A percentile compares a stretch with the other conserved stretches of the same genome.
phyloP scores from a whole-genome alignment of 2,113 vertebrate species.

The Stomatorhinus ivindoensis region DNA sequence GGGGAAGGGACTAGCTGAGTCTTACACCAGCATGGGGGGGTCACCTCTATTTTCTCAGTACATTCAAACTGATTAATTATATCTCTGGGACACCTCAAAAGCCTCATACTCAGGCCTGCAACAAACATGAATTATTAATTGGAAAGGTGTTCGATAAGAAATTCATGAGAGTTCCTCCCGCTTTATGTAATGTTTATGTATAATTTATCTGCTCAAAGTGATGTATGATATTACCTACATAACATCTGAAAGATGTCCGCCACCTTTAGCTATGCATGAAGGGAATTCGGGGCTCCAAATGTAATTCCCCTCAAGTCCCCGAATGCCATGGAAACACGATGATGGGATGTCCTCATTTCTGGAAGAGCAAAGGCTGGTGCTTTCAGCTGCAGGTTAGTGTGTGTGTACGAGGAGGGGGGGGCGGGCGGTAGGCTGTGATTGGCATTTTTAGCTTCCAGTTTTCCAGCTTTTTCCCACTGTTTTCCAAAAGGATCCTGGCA shows the following conservation, averaged over 20 bases:
- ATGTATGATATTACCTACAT: slow-evolving; percentile 33
- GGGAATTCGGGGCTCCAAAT: neutral
- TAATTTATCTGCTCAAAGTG: slow-evolving; percentile 36
- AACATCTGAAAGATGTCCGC: slow-evolving; percentile 1
- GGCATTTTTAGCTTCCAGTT: neutral
- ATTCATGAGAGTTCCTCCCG: slow-evolving; percentile 37
- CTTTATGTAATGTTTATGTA: slow-evolving; percentile 42
- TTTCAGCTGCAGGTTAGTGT: neutral
- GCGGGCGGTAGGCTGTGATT: no score
- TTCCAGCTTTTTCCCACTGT: neutral
- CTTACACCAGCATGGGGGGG: neutral
- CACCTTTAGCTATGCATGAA: neutral
- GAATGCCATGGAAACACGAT: neutral
- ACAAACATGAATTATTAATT: slow-evolving; percentile 41
- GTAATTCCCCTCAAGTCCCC: neutral
- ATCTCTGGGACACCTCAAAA: slow-evolving; percentile 22
- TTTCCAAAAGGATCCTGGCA: neutral
- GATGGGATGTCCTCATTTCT: neutral
- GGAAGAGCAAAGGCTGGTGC: neutral
- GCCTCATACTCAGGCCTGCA: slow-evolving; percentile 22
- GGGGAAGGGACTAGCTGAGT: neutral
- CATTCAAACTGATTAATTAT: slow-evolving; percentile 26
- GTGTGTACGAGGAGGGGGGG: neutral
- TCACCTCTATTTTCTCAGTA: neutral
- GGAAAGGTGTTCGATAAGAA: slow-evolving; percentile 39